phyloP scores from a whole-genome alignment of 2,797 vertebrate species.

The Gila robusta region DNA sequence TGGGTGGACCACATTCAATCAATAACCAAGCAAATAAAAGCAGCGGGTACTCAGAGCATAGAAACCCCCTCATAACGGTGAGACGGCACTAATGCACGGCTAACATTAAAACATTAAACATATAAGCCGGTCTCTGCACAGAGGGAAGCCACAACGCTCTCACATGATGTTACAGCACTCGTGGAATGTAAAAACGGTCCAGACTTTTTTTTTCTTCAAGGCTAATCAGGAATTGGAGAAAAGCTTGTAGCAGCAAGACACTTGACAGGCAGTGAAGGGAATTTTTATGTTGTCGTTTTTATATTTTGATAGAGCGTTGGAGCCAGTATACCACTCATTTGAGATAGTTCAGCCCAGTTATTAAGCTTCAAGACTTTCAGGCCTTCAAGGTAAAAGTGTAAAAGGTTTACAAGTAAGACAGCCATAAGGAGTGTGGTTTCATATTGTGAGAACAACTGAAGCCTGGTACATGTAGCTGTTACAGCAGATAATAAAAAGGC shows the following conservation, averaged over 20 bases:
- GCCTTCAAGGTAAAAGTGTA: constrained; percentile 35
- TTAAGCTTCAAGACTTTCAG: constrained; percentile 37
- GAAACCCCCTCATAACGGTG: constrained; percentile 66
- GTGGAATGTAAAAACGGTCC: background rate
- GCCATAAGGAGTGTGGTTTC: background rate
- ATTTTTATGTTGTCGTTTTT: constrained; percentile 11
- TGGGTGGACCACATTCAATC: constrained; percentile 80
- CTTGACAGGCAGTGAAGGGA: background rate
- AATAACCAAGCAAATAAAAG: constrained; percentile 82
- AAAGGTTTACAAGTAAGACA: constrained; percentile 34
- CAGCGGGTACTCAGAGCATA: constrained; percentile 74
- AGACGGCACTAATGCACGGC: constrained; percentile 58
- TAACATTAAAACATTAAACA: constrained; percentile 53
- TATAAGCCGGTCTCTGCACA: constrained; percentile 21
- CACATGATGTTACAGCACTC: constrained; percentile 14
- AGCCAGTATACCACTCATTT: constrained; percentile 3
- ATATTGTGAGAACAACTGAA: constrained; percentile 10
- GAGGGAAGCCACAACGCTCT: background rate
- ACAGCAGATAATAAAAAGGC: constrained; percentile 16
- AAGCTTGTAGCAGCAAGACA: background rate
- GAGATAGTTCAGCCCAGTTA: constrained; percentile 24
- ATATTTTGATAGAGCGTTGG: constrained; percentile 4
- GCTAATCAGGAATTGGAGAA: constrained; percentile 36
- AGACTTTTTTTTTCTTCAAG: constrained; percentile 14
- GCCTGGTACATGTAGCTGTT: background rate